These are phyloP conservation scores for Herminia tarsipennalis DNA, from an alignment of 2,888 invertebrate species.

Conservation along the genomic window DNA sequence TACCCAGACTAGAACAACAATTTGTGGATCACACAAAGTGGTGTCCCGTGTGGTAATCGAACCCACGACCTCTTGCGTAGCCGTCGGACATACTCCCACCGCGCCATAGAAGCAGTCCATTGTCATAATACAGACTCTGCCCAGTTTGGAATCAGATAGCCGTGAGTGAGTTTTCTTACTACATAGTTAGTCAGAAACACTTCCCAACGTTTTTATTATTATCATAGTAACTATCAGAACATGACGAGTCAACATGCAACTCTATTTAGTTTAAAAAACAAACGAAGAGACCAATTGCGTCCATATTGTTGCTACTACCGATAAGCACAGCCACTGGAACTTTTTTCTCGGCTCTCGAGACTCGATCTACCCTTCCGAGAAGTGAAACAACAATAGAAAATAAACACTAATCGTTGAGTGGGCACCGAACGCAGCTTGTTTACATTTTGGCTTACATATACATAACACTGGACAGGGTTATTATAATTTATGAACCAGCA, in stretches of 20 bases:
- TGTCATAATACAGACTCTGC: too few relatives aligned
- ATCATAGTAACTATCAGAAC: background rate
- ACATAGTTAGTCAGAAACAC: too few relatives aligned
- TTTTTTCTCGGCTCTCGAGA: constrained; percentile 15
- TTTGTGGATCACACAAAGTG: too few relatives aligned
- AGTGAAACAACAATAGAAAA: constrained; percentile 50
- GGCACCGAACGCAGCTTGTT: constrained; percentile 5
- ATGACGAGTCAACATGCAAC: background rate
- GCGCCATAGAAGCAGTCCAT: too few relatives aligned
- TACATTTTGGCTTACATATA: constrained; percentile 8
- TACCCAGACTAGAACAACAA: too few relatives aligned
- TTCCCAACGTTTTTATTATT: background rate
- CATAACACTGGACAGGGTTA: constrained; percentile 1
- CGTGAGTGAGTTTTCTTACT: too few relatives aligned
- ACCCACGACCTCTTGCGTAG: too few relatives aligned
- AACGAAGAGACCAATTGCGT: constrained; percentile 17
- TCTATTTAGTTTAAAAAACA: constrained; percentile 41
- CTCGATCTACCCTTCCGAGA: constrained; percentile 49
- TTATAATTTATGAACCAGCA: background rate
- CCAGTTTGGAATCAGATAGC: too few relatives aligned
- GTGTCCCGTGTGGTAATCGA: too few relatives aligned
- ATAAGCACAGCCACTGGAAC: constrained; percentile 25
- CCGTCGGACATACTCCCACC: too few relatives aligned
- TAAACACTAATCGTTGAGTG: constrained; percentile 41
- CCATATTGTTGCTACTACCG: constrained; percentile 21